Evolutionary conservation across 2,113 vertebrate species (phyloP), one percentile per base, ranked within the genome.

Genomic region (Mixornis gularis): DNA sequence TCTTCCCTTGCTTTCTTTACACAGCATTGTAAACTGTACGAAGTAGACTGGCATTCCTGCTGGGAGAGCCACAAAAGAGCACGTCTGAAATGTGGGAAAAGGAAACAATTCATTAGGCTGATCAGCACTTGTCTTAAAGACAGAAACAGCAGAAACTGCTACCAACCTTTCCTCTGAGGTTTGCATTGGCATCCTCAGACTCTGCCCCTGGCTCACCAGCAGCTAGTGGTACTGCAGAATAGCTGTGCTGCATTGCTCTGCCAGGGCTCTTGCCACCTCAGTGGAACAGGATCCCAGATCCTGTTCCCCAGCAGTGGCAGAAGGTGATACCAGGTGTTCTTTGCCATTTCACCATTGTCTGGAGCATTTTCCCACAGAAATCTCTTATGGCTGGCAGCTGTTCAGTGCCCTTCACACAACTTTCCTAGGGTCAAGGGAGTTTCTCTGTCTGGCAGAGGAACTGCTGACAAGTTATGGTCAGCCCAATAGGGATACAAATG

Each of bases 1-100:
- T 71, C 32, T 51, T 53, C 20, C 17, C 26, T n/a, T 38, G 12
- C 8, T 82, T 55, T 71, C 43, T 43, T 53, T 76, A 27, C 7
- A 18, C 20, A 20, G 36, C 16, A 48, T 24, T 48, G 46, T 24
- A 48, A 48, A 48, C 46, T 24, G 46, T 48, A 48, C 46, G 13
- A 22, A 26, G 56, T 30, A 62, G 15, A 38, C 10, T 10, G 41
- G 5, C 26, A 38, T 52, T 53, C 29, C 43, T 53, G 15, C 7
- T 30, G 17, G 17, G 5, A 36, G 8, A 59, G 12, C 14, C 15
- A 38, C n/a, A 24, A n/a, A 72, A 43, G 13, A 30, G 6, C 10
- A 17, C 0, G 0, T 30, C 12, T 69, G 30, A 49, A 62, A 65
- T 9, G 38, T 0, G 22, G 13, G 24, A 40, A 56, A 32, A 62